These are phyloP conservation scores for Subanguina moxae DNA, from an alignment of 1,140 invertebrate species.

Conservation along the genomic window DNA sequence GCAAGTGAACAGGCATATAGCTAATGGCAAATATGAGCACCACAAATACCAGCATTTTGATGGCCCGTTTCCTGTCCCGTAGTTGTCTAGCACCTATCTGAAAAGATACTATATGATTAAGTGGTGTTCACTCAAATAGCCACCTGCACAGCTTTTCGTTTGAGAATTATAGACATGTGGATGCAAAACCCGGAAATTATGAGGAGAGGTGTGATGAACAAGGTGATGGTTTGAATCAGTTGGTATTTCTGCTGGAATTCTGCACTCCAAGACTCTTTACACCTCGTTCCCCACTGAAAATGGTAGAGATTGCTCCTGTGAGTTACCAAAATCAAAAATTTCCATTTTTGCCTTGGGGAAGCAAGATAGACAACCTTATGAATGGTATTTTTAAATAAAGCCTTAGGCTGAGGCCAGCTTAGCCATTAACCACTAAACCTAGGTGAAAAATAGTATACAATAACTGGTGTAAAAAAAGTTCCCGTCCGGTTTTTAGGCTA, in stretches of 20 bases:
- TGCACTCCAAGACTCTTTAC: constrained; percentile 48
- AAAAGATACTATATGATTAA: background rate
- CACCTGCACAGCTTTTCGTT: constrained; percentile 45
- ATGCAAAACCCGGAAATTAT: constrained; percentile 48
- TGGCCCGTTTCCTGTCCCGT: constrained; percentile 47
- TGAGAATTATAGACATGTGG: constrained; percentile 51
- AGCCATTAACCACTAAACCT: too few relatives aligned
- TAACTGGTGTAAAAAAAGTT: too few relatives aligned
- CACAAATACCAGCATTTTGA: constrained; percentile 51
- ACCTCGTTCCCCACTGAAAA: constrained; percentile 56
- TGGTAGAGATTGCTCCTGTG: too few relatives aligned
- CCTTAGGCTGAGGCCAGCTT: too few relatives aligned
- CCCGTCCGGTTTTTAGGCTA: too few relatives aligned
- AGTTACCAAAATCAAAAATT: too few relatives aligned
- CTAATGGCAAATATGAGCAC: constrained; percentile 49
- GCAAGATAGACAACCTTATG: too few relatives aligned
- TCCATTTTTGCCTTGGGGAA: too few relatives aligned
- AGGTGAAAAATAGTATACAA: too few relatives aligned
- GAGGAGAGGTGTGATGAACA: constrained; percentile 48
- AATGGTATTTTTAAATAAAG: too few relatives aligned
- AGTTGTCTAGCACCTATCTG: constrained; percentile 50
- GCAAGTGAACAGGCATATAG: constrained; percentile 55
- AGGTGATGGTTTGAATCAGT: constrained; percentile 47
- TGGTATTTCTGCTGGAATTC: constrained; percentile 56
- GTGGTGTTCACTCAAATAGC: constrained; percentile 2